Base-by-base conservation (phyloP, 2,888 invertebrate species). In the Lasiommata megera region DNA sequence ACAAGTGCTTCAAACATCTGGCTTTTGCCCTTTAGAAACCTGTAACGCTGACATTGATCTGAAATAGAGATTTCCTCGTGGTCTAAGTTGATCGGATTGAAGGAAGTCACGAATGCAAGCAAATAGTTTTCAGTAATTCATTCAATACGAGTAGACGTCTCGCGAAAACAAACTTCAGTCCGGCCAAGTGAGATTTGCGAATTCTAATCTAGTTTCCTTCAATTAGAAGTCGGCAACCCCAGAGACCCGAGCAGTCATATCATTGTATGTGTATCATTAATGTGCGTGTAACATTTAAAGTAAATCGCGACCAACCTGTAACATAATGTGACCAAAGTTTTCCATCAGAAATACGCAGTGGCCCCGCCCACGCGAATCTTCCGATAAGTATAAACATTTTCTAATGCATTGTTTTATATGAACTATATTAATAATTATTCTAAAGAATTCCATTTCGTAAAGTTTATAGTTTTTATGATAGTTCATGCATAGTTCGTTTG, bases 401-500 rank as follows among this genome's bases (percentile, higher is more conserved):
- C 80, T 80, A 82, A 80, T 77, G 72, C 74, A 68, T 82, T 79
- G 80, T 86, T 85, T 84, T 83, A 79, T 82, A 87, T 78, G 77
- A 76, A 85, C 84, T 87, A 88, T 88, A 88, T 84, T 34, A 34
- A 23, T 23, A 41, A 83, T 80, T 81, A 76, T 79, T 76, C 77
- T 79, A 82, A 82, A 81, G 40, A 51, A 62, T 58, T 63, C 61
- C 54, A 58, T 80, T 82, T 84, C 74, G 77, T 84, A 86, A 82
- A 83, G 82, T 88, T 86, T 83, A 85, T 86, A 85, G 82, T 72
- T 77, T 77, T 76, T 80, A 86, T 77, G 75, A 80, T 82, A 80
- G 85, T 87, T 85, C 54, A 54, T 61, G 51, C 82, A 80, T 79
- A 76, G 73, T 78, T 79, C 75, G 77, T 82, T 82, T 88, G 88